Evolutionary conservation across 2,888 invertebrate genomes (phyloP).

Genomic region (Xanthia togata): DNA sequence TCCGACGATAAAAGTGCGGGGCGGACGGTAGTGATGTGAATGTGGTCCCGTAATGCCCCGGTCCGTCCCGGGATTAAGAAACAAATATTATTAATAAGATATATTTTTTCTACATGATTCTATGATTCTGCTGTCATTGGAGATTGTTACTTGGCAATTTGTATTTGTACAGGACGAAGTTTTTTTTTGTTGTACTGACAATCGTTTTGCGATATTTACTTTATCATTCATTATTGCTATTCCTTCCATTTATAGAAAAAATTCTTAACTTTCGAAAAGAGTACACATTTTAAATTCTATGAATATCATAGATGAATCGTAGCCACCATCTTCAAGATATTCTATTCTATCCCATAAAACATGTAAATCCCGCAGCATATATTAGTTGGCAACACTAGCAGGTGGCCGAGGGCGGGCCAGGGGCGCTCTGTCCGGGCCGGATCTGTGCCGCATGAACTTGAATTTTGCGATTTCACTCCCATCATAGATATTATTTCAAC

Average conservation of each 20-base stretch:
- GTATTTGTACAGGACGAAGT: not conserved
- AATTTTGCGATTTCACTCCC: constrained; percentile 68
- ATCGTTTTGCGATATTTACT: not conserved
- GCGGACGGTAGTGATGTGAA: constrained; percentile 71
- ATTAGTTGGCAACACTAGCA: constrained; percentile 48
- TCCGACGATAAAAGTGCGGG: constrained; percentile 85
- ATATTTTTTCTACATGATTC: constrained; percentile 37
- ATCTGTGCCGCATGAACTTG: constrained; percentile 70
- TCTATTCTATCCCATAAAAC: constrained; percentile 20
- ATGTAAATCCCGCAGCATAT: constrained; percentile 47
- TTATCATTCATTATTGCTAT: not conserved
- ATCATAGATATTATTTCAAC: constrained; percentile 65
- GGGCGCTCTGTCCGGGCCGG: constrained; percentile 40
- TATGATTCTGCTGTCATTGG: constrained; percentile 4
- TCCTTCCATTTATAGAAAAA: not conserved
- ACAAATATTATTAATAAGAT: constrained; percentile 59
- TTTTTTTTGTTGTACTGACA: not conserved
- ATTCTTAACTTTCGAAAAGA: not conserved
- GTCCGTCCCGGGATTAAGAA: constrained; percentile 57
- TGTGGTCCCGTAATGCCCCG: constrained; percentile 60
- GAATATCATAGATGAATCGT: not conserved
- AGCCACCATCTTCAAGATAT: constrained; percentile 18
- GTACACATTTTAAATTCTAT: not conserved
- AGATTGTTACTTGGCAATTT: not conserved
- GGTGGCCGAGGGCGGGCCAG: constrained; percentile 33